Conservation (phyloP, 2,888 invertebrate genomes). For the Endomychus coccineus region DNA sequence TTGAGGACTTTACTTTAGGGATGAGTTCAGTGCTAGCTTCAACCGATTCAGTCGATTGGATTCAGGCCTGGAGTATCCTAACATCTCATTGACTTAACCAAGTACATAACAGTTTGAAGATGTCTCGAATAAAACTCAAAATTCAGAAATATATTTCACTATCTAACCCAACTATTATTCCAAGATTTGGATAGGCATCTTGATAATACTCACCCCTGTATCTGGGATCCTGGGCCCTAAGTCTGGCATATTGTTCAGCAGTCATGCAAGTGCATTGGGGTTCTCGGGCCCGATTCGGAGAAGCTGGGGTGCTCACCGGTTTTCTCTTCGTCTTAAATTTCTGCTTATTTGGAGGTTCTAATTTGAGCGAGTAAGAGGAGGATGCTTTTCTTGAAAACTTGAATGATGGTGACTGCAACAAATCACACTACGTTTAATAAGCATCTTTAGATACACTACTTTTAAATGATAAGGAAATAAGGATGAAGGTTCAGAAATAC, state of each 20-base stretch:
- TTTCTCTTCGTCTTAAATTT: conserved; percentile 84
- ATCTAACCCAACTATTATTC: too few species aligned
- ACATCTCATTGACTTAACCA: too few species aligned
- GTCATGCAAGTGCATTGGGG: conserved; percentile 95
- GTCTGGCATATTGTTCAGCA: conserved; percentile 81
- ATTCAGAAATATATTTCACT: too few species aligned
- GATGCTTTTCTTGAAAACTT: conserved; percentile 97
- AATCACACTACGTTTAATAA: conserved; percentile 51
- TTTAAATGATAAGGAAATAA: too few species aligned
- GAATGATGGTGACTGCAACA: conserved; percentile 92
- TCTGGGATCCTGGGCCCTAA: conserved; percentile 77
- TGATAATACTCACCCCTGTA: conserved; percentile 62
- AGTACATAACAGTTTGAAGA: too few species aligned
- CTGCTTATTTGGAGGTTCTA: conserved; percentile 83
- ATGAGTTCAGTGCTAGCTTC: too few species aligned
- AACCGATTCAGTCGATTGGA: too few species aligned
- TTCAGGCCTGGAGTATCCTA: too few species aligned
- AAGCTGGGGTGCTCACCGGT: conserved; percentile 88
- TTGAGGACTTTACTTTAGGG: too few species aligned
- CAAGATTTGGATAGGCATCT: too few species aligned
- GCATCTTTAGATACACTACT: conserved; percentile 31
- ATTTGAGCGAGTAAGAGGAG: conserved; percentile 90
- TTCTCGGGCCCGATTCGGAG: conserved; percentile 76
- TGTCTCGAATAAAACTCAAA: too few species aligned
- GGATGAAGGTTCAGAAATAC: too few species aligned